These are phyloP conservation scores for Silurus meridionalis DNA, from an alignment of 2,113 vertebrate genomes.

Conservation along the genomic window DNA sequence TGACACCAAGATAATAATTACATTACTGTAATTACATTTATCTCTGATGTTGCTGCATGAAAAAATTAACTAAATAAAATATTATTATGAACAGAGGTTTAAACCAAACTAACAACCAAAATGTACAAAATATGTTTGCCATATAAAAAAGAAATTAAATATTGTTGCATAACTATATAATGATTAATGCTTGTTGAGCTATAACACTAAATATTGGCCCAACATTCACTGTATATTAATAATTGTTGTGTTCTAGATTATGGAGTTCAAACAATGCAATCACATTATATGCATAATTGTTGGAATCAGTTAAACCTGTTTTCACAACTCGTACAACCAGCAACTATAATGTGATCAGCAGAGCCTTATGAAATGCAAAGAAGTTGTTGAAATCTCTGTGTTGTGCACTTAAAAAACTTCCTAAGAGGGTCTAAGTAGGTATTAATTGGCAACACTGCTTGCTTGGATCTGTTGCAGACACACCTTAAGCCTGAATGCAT, in stretches of 20 bases:
- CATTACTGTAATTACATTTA: no score
- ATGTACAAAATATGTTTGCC: no score
- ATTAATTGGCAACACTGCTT: not conserved
- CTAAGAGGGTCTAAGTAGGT: not conserved
- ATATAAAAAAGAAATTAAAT: no score
- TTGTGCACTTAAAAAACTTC: not conserved
- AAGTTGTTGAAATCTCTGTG: not conserved
- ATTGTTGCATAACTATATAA: not conserved
- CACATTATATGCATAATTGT: not conserved
- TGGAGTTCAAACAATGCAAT: not conserved
- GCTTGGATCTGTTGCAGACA: conserved; percentile 21
- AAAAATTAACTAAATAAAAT: no score
- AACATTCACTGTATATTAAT: not conserved
- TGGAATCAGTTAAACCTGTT: not conserved
- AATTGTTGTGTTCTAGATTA: not conserved
- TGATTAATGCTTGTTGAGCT: not conserved
- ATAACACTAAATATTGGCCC: not conserved
- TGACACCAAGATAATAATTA: no score
- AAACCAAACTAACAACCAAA: no score
- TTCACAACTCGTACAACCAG: not conserved
- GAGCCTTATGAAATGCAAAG: not conserved
- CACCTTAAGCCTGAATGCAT: conserved; percentile 69
- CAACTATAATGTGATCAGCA: not conserved
- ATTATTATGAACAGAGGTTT: no score
- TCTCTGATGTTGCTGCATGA: no score